Percentiles rank a stretch among this genome's conserved stretches.
phyloP scores from a whole-genome alignment of 2,797 vertebrate species.

The Acipenser oxyrinchus region DNA sequence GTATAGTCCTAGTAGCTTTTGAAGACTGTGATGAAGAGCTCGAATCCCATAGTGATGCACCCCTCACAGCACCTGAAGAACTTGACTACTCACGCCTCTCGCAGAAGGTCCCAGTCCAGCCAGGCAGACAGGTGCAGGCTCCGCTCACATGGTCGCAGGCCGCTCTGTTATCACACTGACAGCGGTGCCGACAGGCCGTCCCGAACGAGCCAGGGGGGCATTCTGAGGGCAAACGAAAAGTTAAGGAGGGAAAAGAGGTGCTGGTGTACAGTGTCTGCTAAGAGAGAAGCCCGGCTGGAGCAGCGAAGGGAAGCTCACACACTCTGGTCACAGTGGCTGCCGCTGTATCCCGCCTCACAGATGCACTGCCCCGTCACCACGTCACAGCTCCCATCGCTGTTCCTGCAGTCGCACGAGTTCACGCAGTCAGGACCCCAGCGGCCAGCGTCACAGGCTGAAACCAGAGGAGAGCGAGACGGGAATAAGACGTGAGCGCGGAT shows the following conservation, averaged over 20 bases:
- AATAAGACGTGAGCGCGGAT: too few species aligned
- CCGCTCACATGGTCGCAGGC: slow-evolving; percentile 85
- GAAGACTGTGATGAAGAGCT: too few species aligned
- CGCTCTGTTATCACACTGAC: slow-evolving; percentile 78
- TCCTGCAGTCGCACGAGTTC: slow-evolving; percentile 67
- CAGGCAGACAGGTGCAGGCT: slow-evolving; percentile 76
- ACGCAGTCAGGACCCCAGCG: slow-evolving; percentile 75
- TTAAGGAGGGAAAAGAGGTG: not conserved
- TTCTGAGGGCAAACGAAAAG: slow-evolving; percentile 43
- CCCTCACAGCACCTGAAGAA: not conserved
- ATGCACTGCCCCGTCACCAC: slow-evolving; percentile 64
- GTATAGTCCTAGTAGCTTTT: too few species aligned
- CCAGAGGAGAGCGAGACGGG: too few species aligned
- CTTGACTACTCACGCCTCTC: slow-evolving; percentile 67
- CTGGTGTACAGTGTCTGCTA: too few species aligned
- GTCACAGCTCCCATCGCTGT: slow-evolving; percentile 66
- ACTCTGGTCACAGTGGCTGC: slow-evolving; percentile 70
- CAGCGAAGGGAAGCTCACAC: slow-evolving; percentile 28
- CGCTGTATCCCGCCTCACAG: slow-evolving; percentile 76
- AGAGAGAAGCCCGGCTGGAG: not conserved
- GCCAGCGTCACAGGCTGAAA: slow-evolving; percentile 71
- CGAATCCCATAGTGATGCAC: not conserved
- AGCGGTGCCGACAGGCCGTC: slow-evolving; percentile 61
- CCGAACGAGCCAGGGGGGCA: slow-evolving; percentile 75
- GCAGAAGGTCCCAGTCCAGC: slow-evolving; percentile 87